Evolutionary conservation across 2,888 invertebrate genomes (phyloP), one percentile per base, ranked within the genome.

Genomic region (Plagiodera versicolora): DNA sequence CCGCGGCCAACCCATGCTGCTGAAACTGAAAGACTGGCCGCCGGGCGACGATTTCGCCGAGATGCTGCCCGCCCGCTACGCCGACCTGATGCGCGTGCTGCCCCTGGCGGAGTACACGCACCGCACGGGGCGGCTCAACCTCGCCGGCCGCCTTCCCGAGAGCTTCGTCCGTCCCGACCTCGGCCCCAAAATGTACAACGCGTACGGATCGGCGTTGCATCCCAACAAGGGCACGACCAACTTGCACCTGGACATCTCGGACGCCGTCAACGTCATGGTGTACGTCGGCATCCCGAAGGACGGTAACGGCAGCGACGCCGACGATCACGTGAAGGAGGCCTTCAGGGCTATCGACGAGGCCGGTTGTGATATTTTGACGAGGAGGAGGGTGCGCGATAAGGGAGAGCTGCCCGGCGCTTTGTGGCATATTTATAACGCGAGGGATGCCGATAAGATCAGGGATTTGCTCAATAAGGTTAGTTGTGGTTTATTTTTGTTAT

Each of bases 141-240:
- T 98, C 63, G 95, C 95, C 11, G 92, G 94, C 69, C 86, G 95
- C 17, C 82, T 97, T 69, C 98, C 97, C 0, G 92, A 92, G 70
- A 94, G 93, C 79, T 96, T 95, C 81, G 95, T 96, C 9, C 88
- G 92, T 20, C 98, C 98, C 0, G 98, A 98, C 80, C 83, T 98
- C 24, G 98, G 98, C 0, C 98, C 98, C 0, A 98, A 98, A 81
- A 96, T 98, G 96, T 98, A 98, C 82, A 97, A 93, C 70, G 98
- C 98, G 3, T 98, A 98, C 78, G 98, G 98, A 39, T 92, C 93
- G 19, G 92, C 94, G 0, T 75, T 87, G 44, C 85, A 89, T 77
- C 87, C 90, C 0, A 86, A 86, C 57, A 93, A 93, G 76, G 98
- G 95, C 35, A 97, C 98, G 1, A 98, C 98, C 46, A 98, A 98